Evolutionary conservation across 2,797 vertebrate species (phyloP).

Genomic region (Neomorphus geoffroyi): DNA sequence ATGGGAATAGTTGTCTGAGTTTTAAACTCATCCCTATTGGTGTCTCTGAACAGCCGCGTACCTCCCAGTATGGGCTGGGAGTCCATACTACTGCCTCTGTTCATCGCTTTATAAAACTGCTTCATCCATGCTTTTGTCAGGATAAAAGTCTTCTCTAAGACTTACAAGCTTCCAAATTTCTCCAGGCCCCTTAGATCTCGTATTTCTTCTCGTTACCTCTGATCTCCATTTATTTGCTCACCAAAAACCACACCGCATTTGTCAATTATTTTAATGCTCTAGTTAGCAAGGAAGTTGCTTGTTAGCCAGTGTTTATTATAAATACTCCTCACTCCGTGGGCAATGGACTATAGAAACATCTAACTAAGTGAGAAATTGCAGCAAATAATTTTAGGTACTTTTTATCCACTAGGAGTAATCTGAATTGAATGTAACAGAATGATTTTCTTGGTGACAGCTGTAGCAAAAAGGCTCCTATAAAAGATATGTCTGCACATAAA

Average conservation of each 20-base stretch:
- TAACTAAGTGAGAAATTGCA: conserved; percentile 37
- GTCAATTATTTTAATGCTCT: conserved; percentile 47
- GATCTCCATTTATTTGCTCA: conserved; percentile 11
- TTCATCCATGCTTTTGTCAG: not conserved
- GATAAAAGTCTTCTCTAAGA: not conserved
- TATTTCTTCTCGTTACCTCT: not conserved
- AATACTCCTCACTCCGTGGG: not conserved
- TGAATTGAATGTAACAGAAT: not conserved
- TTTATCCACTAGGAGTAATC: not conserved
- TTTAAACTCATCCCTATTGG: not conserved
- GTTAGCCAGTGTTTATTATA: conserved; percentile 31
- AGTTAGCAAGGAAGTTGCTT: conserved; percentile 34
- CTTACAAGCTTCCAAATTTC: not conserved
- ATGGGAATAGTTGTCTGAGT: not conserved
- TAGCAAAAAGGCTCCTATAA: conserved; percentile 9
- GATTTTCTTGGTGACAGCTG: not conserved
- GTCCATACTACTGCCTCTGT: not conserved
- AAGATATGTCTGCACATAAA: not conserved
- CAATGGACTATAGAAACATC: conserved; percentile 12
- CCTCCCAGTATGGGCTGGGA: not conserved
- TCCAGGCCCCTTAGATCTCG: not conserved
- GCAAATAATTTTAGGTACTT: conserved; percentile 29
- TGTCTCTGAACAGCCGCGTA: not conserved
- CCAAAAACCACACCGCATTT: conserved; percentile 13
- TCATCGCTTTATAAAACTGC: not conserved